Evolutionary conservation across 2,113 vertebrate genomes (phyloP), one percentile per base, ranked within the genome.

Genomic region (Pantherophis guttatus): DNA sequence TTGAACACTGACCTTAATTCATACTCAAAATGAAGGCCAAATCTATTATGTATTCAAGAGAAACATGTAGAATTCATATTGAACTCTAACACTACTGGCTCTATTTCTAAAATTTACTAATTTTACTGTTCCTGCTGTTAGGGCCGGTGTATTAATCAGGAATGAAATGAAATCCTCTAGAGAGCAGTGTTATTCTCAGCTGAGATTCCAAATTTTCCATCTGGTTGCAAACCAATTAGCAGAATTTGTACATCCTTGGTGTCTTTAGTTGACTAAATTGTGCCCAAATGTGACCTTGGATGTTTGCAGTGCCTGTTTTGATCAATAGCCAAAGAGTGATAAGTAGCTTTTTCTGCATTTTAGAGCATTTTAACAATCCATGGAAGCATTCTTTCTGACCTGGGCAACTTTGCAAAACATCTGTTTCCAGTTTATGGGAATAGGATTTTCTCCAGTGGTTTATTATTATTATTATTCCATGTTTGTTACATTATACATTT

Each of bases 21-120:
- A 98, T 94, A 98, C 98, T 98, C 97, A 98, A 98, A 98, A 95
- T 39, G 90, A 93, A 95, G 98, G 97, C 97, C 97, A 98, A 87
- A 96, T 97, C 97, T 98, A 98, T 97, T 98, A 97, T 98, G 98
- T 98, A 98, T 98, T 98, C 97, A 97, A 97, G 97, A 98, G 96
- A 97, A 97, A 96, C 98, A 96, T 96, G 97, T 96, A 97, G 97
- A 98, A 97, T 96, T 96, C 95, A 96, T 94, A 87, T 93, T 96
- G 97, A 98, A 98, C 97, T 97, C 94, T 8, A 13, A 96, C 97
- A 98, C 98, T 98, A 90, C 3, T 89, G 11, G 44, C 33, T 96
- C 97, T 97, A 95, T 97, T 96, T 98, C 97, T 21, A 81, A 81
- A 81, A 44, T 21, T 50, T 90, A 33, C 52, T 70, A 53, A 24